These are phyloP conservation scores for Tenthredo mesomela DNA, from an alignment of 2,888 invertebrate species.

Conservation along the genomic window DNA sequence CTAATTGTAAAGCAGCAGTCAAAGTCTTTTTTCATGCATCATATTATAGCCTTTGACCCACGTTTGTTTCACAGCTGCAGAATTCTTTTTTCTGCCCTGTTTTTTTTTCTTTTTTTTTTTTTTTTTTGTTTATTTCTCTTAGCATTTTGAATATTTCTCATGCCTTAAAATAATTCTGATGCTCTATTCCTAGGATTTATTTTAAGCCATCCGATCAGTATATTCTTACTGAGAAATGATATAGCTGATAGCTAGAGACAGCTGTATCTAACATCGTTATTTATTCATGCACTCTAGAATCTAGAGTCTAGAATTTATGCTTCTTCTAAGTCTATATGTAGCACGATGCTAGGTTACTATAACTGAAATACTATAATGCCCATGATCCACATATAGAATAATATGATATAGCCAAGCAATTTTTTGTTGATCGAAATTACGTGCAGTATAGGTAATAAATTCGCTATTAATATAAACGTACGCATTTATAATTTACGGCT, in stretches of 20 bases:
- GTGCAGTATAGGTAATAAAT: conserved; percentile 34
- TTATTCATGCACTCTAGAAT: conserved; percentile 4
- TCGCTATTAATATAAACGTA: conserved; percentile 6
- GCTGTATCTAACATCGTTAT: neutral
- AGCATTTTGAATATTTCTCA: neutral
- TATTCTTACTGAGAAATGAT: neutral
- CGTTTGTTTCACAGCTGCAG: neutral
- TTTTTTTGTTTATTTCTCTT: neutral
- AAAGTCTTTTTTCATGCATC: conserved; percentile 6
- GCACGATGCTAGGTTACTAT: conserved; percentile 14
- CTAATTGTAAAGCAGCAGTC: conserved; percentile 15
- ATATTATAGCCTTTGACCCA: neutral
- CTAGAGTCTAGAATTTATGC: conserved; percentile 20
- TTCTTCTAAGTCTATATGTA: conserved; percentile 11
- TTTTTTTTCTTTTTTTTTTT: neutral
- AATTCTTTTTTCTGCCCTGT: neutral
- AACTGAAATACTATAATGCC: neutral
- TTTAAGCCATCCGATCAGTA: conserved; percentile 2
- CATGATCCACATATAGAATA: neutral
- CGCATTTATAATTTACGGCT: neutral
- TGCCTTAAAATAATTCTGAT: neutral
- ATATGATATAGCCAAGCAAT: conserved; percentile 30
- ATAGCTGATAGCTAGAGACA: neutral
- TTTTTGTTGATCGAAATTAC: conserved; percentile 8
- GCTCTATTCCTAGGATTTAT: neutral